Conservation (phyloP, 2,888 invertebrate genomes). For the Schizaphis graminum region DNA sequence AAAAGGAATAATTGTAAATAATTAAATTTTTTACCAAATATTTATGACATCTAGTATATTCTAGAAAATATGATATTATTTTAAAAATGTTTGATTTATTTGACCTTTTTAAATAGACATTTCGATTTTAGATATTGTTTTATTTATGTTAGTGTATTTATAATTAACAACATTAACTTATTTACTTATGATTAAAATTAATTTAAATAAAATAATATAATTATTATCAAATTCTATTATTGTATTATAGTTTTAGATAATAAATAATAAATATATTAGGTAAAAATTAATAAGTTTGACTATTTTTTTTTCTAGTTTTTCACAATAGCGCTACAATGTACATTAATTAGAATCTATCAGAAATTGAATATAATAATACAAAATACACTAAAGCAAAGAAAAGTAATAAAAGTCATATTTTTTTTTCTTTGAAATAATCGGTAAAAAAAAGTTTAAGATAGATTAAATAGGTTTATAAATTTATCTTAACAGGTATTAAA, state of each 20-base stretch:
- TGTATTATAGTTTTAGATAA: neutral
- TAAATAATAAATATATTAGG: neutral
- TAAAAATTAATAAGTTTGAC: neutral
- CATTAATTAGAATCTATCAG: neutral
- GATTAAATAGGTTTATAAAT: neutral
- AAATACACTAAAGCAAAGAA: neutral
- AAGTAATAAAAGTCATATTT: neutral
- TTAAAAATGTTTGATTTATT: too few relatives aligned
- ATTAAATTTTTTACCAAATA: neutral
- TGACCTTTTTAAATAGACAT: too few relatives aligned
- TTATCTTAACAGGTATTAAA: neutral
- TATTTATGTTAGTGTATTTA: neutral
- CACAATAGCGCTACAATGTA: neutral
- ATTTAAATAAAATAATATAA: neutral
- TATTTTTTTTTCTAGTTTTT: neutral
- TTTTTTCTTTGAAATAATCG: neutral
- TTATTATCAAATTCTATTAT: neutral
- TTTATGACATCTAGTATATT: neutral
- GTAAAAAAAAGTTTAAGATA: neutral
- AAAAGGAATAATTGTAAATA: neutral
- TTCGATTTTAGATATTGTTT: neutral
- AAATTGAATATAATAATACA: neutral
- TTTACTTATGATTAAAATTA: neutral
- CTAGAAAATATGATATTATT: neutral
- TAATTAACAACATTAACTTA: neutral